These are phyloP conservation scores for Drosophila yooni DNA, from an alignment of 2,888 invertebrate genomes.

Conservation along the genomic window DNA sequence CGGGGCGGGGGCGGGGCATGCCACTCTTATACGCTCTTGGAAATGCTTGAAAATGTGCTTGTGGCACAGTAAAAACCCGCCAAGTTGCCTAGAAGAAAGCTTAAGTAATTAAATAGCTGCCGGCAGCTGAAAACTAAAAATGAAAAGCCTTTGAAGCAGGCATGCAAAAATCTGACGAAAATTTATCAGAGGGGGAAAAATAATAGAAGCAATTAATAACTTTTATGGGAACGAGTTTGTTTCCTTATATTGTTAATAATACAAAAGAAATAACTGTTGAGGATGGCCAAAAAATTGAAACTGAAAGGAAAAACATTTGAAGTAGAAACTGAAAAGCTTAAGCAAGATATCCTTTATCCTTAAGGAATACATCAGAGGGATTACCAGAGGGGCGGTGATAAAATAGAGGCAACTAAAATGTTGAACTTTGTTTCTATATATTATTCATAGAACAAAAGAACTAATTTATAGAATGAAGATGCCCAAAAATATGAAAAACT, in stretches of 20 bases:
- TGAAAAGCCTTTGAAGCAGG: neutral
- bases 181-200: neutral
- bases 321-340: neutral
- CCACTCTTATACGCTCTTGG: slow-evolving; percentile 42
- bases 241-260: neutral
- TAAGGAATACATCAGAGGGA: neutral
- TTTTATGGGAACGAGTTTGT: neutral
- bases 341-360: neutral
- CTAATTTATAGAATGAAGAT: neutral
- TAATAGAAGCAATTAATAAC: neutral
- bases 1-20: neutral
- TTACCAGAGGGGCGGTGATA: neutral
- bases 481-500: neutral
- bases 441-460: neutral
- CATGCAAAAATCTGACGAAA: neutral
- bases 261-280: neutral
- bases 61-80: slow-evolving; percentile 45
- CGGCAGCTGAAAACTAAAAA: neutral
- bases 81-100: slow-evolving; percentile 15
- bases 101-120: slow-evolving; percentile 41
- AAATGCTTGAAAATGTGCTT: slow-evolving; percentile 46
- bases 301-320: neutral
- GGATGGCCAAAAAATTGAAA: neutral
- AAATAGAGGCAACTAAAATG: neutral
- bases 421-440: neutral